Percentiles rank a stretch among this genome's conserved stretches.
These are phyloP conservation scores for Maylandia zebra DNA, from an alignment of 2,113 vertebrate species.

Conservation along the genomic window DNA sequence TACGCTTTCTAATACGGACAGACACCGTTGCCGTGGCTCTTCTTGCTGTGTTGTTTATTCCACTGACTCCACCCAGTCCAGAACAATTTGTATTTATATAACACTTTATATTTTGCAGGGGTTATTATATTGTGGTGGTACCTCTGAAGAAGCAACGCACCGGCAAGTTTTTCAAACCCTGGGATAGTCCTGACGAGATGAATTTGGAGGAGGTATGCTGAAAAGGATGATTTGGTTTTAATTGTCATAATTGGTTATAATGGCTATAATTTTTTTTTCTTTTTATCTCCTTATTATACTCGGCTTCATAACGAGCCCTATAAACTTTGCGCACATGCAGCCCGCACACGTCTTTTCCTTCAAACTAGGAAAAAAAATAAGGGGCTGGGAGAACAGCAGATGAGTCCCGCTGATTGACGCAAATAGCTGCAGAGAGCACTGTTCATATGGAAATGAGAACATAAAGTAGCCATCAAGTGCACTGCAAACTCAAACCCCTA, in stretches of 20 bases:
- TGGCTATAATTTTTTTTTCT: background rate
- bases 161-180: slow-evolving; percentile 93
- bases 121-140: slow-evolving; percentile 96
- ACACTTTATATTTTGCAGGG: slow-evolving; percentile 66
- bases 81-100: background rate
- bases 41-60: background rate
- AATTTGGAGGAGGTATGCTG: slow-evolving; percentile 90
- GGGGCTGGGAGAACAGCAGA: slow-evolving; percentile 26
- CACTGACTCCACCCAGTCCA: background rate
- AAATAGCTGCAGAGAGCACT: slow-evolving; percentile 56
- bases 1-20: background rate
- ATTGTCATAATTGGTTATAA: background rate
- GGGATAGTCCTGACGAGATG: slow-evolving; percentile 98
- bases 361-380: slow-evolving; percentile 6
- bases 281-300: background rate
- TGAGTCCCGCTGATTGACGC: slow-evolving; percentile 53
- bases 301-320: background rate
- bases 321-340: background rate
- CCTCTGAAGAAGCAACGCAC: slow-evolving; percentile 92
- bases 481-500: slow-evolving; percentile 46
- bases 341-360: background rate
- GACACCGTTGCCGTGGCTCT: background rate
- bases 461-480: slow-evolving; percentile 66
- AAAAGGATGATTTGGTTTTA: background rate
- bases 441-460: slow-evolving; percentile 67